phyloP scores from a whole-genome alignment of 2,113 vertebrate species.

The Origma solitaria region DNA sequence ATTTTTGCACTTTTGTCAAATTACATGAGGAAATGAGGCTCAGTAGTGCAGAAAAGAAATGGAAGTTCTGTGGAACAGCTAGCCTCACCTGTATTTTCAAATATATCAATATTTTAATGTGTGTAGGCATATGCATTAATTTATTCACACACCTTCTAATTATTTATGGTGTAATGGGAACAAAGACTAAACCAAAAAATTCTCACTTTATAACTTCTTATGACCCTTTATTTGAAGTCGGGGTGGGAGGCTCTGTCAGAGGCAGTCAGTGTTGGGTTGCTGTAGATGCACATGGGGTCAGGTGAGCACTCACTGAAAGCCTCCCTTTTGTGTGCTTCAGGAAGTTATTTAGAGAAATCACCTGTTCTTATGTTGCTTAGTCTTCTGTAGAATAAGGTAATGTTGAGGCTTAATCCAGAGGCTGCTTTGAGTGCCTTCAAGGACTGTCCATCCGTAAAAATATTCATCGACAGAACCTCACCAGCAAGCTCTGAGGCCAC shows the following conservation, averaged over 20 bases:
- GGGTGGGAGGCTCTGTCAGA: neutral
- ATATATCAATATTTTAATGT: neutral
- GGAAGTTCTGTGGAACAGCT: neutral
- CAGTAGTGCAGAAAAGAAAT: neutral
- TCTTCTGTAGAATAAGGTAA: neutral
- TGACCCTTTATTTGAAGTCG: neutral
- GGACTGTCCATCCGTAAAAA: neutral
- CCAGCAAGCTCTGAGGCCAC: neutral
- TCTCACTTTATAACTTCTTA: neutral
- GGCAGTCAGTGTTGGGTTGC: accelerated
- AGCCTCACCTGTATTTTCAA: neutral
- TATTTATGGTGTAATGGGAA: neutral
- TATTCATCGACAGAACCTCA: neutral
- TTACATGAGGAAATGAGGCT: neutral
- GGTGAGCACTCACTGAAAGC: neutral
- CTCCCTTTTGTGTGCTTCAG: neutral
- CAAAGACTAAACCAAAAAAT: neutral
- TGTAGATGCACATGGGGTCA: accelerated
- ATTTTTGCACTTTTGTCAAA: neutral
- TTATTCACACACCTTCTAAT: neutral
- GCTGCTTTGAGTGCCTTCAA: neutral
- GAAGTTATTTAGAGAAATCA: neutral
- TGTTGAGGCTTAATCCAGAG: neutral
- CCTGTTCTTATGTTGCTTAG: neutral
- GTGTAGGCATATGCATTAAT: neutral